These are phyloP conservation scores for Lagopus leucura DNA, from an alignment of 2,113 vertebrate species.

Conservation along the genomic window DNA sequence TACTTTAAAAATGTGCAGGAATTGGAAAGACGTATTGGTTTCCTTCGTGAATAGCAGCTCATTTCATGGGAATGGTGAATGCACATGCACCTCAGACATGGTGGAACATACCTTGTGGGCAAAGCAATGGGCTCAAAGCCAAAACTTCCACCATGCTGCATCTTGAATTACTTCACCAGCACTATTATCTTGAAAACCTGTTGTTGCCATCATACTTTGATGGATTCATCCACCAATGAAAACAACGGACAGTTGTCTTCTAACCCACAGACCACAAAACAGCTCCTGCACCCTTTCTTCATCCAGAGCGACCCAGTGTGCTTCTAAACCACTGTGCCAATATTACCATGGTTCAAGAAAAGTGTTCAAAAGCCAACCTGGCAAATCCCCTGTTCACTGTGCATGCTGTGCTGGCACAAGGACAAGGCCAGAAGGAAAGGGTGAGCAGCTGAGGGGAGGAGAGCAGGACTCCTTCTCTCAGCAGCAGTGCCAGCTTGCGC, in stretches of 20 bases:
- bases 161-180: not conserved
- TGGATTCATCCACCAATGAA: not conserved
- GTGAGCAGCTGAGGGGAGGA: not conserved
- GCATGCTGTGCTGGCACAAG: not conserved
- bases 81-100: fast-evolving
- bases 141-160: not conserved
- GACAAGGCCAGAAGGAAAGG: not conserved
- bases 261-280: not conserved
- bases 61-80: not conserved
- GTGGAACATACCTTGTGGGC: not conserved
- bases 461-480: not conserved
- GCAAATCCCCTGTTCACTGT: not conserved
- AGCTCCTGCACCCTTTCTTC: not conserved
- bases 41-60: not conserved
- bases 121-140: not conserved
- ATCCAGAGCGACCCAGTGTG: fast-evolving
- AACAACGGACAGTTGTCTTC: not conserved
- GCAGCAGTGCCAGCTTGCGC: not conserved
- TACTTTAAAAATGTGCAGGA: not conserved
- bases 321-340: not conserved
- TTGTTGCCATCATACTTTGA: not conserved
- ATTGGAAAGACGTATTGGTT: not conserved
- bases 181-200: not conserved
- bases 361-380: not conserved
- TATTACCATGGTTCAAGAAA: not conserved